Evolutionary conservation across 2,888 invertebrate species (phyloP), one percentile per base, ranked within the genome.

Genomic region (Teleogryllus oceanicus): DNA sequence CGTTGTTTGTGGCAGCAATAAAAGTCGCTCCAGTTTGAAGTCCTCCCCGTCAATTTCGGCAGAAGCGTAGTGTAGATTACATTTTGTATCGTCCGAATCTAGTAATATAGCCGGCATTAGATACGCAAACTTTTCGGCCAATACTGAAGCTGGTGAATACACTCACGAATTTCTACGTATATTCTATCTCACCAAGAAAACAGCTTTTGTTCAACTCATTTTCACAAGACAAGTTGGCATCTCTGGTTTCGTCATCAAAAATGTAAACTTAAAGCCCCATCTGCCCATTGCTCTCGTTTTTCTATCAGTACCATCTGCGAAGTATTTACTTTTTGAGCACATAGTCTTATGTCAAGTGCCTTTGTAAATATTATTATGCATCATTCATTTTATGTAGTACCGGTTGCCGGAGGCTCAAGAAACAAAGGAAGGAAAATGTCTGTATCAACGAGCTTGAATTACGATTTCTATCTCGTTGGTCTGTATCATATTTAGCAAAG

Each of bases 321-420:
- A 75, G 24, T 24, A 11, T 20, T 80, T 49, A 80, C 78, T 80
- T 78, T 81, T 20, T 81, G 74, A 78, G 78, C 81, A 2, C 74
- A 79, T 78, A 75, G n/a, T 76, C 21, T 76, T 20, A 20, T 4
- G 81, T 49, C 11, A 79, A 77, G 77, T 76, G 77, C 62, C 78
- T 74, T 83, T 83, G 82, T 50, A 82, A 77, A 80, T 81, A 81
- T 10, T 79, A 81, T 81, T 81, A 77, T 18, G 79, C 78, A 74
- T 78, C 50, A 24, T 76, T 76, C 21, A 76, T 24, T 75, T 75
- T 24, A 75, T 75, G 11, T 18, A 21, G 76, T 24, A 21, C 24
- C 8, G 76, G 76, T 76, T 76, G 76, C 21, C 13, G 24, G 76
- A 75, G 76, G 76, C 11, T 12, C 76, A 1, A 1, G 11, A 76